Conservation (phyloP, 1,140 invertebrate species). For the Trissolcus basalis region DNA sequence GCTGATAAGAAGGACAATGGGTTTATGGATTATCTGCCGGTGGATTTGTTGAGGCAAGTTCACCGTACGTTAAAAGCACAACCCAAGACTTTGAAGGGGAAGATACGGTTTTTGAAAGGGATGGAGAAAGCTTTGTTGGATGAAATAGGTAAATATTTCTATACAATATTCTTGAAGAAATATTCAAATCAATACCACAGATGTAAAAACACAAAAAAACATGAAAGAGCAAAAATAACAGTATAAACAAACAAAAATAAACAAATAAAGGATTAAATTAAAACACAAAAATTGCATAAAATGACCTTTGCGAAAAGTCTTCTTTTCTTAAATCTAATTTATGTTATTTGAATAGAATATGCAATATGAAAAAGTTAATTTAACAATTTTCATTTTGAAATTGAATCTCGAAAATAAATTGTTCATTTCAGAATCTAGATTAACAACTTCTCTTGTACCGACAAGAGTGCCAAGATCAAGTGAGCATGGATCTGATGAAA, state of each 20-base stretch:
- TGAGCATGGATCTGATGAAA: conserved; percentile 62
- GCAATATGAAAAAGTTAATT: background rate
- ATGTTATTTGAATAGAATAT: conserved; percentile 1
- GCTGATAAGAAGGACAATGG: conserved; percentile 35
- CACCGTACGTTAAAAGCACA: conserved; percentile 68
- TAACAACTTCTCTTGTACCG: conserved; percentile 70
- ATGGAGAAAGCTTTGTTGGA: too few relatives aligned
- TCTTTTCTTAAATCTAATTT: conserved; percentile 67
- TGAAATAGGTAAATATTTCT: too few relatives aligned
- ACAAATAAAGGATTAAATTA: too few relatives aligned
- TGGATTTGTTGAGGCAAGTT: conserved; percentile 69
- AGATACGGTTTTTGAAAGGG: conserved; percentile 66
- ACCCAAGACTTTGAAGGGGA: conserved; percentile 62
- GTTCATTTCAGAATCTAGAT: conserved; percentile 68
- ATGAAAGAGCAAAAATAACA: too few relatives aligned
- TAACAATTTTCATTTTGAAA: conserved; percentile 6
- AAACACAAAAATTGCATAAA: too few relatives aligned
- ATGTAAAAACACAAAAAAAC: too few relatives aligned
- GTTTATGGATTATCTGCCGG: conserved; percentile 67
- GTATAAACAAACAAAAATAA: too few relatives aligned
- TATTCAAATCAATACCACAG: too few relatives aligned
- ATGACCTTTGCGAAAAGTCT: conserved; percentile 67
- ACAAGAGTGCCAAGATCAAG: conserved; percentile 60
- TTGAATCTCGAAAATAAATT: conserved; percentile 4
- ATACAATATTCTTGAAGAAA: too few relatives aligned